Evolutionary conservation across 2,797 vertebrate genomes (phyloP).

Genomic region (Sebastes taczanowskii): DNA sequence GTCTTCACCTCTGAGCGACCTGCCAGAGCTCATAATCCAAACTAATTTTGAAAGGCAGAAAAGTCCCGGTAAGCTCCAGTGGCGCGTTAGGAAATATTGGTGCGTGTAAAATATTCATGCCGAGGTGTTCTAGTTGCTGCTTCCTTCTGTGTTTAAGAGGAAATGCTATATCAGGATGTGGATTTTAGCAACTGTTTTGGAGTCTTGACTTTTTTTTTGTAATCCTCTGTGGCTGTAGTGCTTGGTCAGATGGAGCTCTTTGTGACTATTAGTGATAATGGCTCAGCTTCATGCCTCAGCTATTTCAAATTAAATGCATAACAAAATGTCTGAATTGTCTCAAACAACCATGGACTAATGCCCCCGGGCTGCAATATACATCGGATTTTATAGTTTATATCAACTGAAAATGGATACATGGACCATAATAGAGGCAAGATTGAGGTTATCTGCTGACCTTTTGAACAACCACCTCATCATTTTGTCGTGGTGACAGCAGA

Average conservation of each 20-base stretch:
- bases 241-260: conserved; percentile 52
- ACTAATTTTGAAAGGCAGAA: conserved; percentile 52
- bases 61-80: conserved; percentile 35
- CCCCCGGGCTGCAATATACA: background rate
- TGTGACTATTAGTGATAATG: conserved; percentile 50
- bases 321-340: conserved; percentile 43
- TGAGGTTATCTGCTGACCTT: conserved; percentile 23
- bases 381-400: conserved; percentile 11
- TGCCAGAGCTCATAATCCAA: conserved; percentile 64
- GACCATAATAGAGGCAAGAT: background rate
- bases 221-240: conserved; percentile 36
- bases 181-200: conserved; percentile 38
- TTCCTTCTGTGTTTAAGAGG: conserved; percentile 21
- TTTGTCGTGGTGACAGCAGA: background rate
- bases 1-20: conserved; percentile 56
- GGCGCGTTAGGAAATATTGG: conserved; percentile 48
- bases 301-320: conserved; percentile 45
- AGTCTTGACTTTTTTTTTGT: conserved; percentile 8
- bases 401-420: conserved; percentile 7
- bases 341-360: conserved; percentile 17
- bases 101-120: conserved; percentile 65
- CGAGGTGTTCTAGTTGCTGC: conserved; percentile 8
- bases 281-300: conserved; percentile 48
- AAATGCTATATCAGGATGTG: conserved; percentile 43
- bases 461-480: background rate